Evolutionary conservation across 2,888 invertebrate genomes (phyloP), one percentile per base, ranked within the genome.

Genomic region (Cynaeus angustus): DNA sequence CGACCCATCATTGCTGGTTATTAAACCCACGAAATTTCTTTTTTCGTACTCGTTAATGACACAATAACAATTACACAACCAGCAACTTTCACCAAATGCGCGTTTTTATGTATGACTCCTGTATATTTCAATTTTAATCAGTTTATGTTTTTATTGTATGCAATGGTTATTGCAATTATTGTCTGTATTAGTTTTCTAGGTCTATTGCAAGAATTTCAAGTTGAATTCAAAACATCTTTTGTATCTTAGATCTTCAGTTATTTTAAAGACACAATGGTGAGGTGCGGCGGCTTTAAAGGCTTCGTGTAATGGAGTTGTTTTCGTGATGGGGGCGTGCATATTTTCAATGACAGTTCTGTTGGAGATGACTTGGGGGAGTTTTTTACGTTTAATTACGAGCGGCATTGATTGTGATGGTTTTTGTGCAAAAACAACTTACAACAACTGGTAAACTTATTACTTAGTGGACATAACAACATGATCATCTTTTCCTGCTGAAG

Each of bases 261-360:
- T 68, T 68, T 65, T 69, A 68, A 72, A 75, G 67, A 75, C 68
- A 78, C 76, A 78, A 78, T 78, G 61, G 74, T 43, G 72, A 77
- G 78, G 78, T 76, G 78, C 72, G 70, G 77, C 72, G 68, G 52
- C 52, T 64, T 70, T 68, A 66, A 70, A 69, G 62, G 61, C 58
- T 75, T 33, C 48, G 13, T 70, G 72, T 72, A 70, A 75, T 72
- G 71, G 68, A 74, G 75, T 74, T 70, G 74, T 74, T 74, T 74
- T 76, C 74, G 74, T 72, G 74, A 74, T 64, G 74, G 70, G 74
- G 75, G 75, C 74, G 75, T 75, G 61, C 73, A 73, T 75, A 72
- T 74, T 41, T 74, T 72, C 72, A 74, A 70, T 68, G 72, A 72
- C 72, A 73, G 70, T 72, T 73, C 71, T 59, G 68, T 72, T 74